Base-by-base conservation (phyloP, 2,797 vertebrate species). In the Capromys pilorides region DNA sequence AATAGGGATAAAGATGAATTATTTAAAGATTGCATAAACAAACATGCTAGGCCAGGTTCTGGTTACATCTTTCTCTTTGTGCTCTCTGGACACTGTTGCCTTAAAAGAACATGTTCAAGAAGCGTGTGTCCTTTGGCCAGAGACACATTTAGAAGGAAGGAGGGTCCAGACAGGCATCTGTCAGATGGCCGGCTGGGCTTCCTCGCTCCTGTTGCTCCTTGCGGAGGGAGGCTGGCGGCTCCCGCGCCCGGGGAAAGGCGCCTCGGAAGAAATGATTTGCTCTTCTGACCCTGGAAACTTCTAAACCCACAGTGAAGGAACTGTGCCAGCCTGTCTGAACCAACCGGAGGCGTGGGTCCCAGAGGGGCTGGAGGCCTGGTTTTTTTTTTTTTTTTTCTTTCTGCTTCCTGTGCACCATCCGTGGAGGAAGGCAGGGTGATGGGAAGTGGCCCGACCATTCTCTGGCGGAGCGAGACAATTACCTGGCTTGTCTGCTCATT, bases 21-120 rank as follows among this genome's bases (percentile, higher is more conserved):
- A 98, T 98, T 98, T 98, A 98, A 98, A 98, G 98, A 98, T 97
- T 39, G 96, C 97, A 97, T 98, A 98, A 98, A 98, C 98, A 98
- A 98, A 98, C 98, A 98, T 94, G 97, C 97, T 8, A 36, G 97
- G 97, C 97, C 94, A 96, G 97, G 97, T 78, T 94, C 95, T 13
- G 77, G 87, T 96, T 62, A 28, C 59, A 51, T 95, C 86, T 67
- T 88, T 4, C 0, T 0, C 6, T 81, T 36, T 90, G 93, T 2
- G 7, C 90, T 83, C 62, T 88, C 49, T 41, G 73, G 94, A 26
- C 5, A 66, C 91, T 71, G 54, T 85, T 24, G 36, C 88, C 79
- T 97, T 66, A 73, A 92, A 82, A 94, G 91, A 93, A 51, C 80
- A 12, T 0, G 4, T 22, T 24, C 77, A 57, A 95, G 97, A 97